Percentiles rank a stretch among this genome's conserved stretches.
Evolutionary conservation across 2,797 vertebrate species (phyloP).

Genomic region (Epinephelus malabaricus): DNA sequence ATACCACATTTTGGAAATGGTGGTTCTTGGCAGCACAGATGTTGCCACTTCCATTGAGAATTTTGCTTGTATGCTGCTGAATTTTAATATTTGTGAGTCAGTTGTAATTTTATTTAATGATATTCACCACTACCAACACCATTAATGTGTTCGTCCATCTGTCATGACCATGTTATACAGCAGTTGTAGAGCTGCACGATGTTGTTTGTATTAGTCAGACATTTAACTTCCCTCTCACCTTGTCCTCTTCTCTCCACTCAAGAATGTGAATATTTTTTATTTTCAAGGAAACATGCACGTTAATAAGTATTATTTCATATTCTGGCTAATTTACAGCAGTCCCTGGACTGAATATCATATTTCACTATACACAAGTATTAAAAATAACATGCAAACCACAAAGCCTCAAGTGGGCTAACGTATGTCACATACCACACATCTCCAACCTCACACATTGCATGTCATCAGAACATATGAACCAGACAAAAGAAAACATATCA

Average conservation of each 20-base stretch:
- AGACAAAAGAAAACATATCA: constrained; percentile 29
- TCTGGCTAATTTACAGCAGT: constrained; percentile 35
- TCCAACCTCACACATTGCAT: constrained; percentile 30
- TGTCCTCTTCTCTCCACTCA: constrained; percentile 10
- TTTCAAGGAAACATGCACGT: constrained; percentile 12
- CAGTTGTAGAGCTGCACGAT: constrained; percentile 8
- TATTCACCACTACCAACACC: constrained; percentile 12
- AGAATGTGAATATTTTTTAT: constrained; percentile 7
- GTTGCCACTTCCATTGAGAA: constrained; percentile 44
- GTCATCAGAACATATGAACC: constrained; percentile 33
- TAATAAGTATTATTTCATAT: constrained; percentile 29
- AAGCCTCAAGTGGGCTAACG: constrained; percentile 33
- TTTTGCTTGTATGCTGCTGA: constrained; percentile 54
- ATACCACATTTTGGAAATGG: constrained; percentile 56
- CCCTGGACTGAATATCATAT: constrained; percentile 40
- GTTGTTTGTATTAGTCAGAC: constrained; percentile 18
- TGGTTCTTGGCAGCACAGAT: constrained; percentile 58
- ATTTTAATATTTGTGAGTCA: constrained; percentile 68
- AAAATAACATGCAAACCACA: constrained; percentile 55
- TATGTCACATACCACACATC: constrained; percentile 43
- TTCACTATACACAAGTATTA: constrained; percentile 41
- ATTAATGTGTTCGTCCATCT: constrained; percentile 29
- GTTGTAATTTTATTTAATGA: constrained; percentile 43
- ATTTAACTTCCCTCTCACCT: constrained; percentile 15
- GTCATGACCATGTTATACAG: constrained; percentile 24